Evolutionary conservation across 1,140 invertebrate species (phyloP), one percentile per base, ranked within the genome.

Genomic region (Myzus persicae): DNA sequence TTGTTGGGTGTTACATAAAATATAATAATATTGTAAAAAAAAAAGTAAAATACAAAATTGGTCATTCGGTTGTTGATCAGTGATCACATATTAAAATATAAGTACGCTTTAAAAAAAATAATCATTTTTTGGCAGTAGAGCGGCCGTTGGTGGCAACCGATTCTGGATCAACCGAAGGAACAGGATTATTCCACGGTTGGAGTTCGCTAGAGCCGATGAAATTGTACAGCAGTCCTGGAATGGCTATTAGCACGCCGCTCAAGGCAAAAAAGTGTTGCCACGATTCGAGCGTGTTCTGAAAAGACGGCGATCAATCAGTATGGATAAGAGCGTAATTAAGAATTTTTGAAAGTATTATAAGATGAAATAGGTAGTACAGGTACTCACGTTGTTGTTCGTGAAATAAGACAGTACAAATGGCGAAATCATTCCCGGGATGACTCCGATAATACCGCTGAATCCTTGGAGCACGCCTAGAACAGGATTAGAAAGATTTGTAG

Each of bases 181-280:
- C 7, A 9, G 91, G 91, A 51, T 3, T 51, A n/a, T 97, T 97
- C 97, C 97, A 97, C 0, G 95, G 94, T 94, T 97, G 96, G 14
- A 97, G 94, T 59, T 96, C 95, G 0, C 97, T 96, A 42, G 96
- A 96, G 5, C 96, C 96, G 94, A 96, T 96, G 0, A 96, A 90
- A 0, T 96, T 94, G 67, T 96, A 97, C 8, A 96, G 85, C 2
- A 96, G 93, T 31, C 96, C 96, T 38, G 96, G 95, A 24, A 95
- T 93, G 4, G 96, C 94, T 1, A 97, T 94, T 95, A 96, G 96
- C 0, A 94, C 94, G 8, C 96, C 95, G 0, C 96, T 95, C 6
- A 97, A 96, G n/a, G 96, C 94, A 94, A 96, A 97, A 0, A 97
- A 96, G 93, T 96, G 95, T 94, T 96, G 96, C 97, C 97, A 97